Evolutionary conservation across 1,140 invertebrate species (phyloP).

Genomic region (Penaeus chinensis): DNA sequence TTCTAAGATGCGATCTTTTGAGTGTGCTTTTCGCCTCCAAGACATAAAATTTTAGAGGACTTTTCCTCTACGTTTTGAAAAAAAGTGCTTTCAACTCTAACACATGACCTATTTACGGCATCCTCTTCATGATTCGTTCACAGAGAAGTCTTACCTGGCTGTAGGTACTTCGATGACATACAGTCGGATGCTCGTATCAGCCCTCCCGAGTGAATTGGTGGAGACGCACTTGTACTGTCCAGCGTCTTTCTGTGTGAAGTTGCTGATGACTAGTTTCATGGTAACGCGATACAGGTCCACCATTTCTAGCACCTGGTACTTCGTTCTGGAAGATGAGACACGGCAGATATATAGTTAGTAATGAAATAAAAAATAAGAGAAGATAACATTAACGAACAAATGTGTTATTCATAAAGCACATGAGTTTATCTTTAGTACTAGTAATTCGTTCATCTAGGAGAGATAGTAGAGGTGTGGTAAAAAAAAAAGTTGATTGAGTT

Average conservation of each 20-base stretch:
- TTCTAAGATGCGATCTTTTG: too few species aligned
- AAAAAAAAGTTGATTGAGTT: too few species aligned
- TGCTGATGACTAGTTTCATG: conserved; percentile 84
- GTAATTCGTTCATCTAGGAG: too few species aligned
- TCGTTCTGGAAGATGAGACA: conserved; percentile 72
- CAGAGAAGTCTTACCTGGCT: conserved; percentile 25
- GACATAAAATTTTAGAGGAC: too few species aligned
- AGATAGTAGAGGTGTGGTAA: too few species aligned
- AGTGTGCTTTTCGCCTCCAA: too few species aligned
- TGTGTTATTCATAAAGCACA: too few species aligned
- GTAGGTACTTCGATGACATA: conserved; percentile 70
- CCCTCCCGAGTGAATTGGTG: conserved; percentile 87
- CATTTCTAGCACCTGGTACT: conserved; percentile 84
- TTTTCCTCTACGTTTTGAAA: too few species aligned
- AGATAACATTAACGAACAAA: not conserved
- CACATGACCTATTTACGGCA: not conserved
- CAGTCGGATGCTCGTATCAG: conserved; percentile 84
- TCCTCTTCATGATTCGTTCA: too few species aligned
- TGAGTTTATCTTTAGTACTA: too few species aligned
- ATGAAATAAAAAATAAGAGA: not conserved
- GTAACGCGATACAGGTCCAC: conserved; percentile 83
- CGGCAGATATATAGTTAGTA: conserved; percentile 7
- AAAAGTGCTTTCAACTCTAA: not conserved
- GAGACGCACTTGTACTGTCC: conserved; percentile 92
- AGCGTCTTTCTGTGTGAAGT: conserved; percentile 82